phyloP scores from a whole-genome alignment of 2,113 vertebrate genomes.

The Ammodytes marinus region DNA sequence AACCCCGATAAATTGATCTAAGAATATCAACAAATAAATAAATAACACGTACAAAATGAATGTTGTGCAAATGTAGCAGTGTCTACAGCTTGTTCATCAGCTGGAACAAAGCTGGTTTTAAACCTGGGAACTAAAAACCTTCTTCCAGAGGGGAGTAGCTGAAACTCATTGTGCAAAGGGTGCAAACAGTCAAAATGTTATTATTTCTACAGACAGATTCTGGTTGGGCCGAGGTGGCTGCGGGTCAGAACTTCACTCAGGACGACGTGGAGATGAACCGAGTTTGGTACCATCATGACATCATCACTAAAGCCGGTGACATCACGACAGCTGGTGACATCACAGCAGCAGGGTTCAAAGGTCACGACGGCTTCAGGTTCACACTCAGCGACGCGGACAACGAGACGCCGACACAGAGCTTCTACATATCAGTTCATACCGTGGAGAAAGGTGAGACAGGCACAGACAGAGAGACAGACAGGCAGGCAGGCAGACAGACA shows the following conservation, averaged over 20 bases:
- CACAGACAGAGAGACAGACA: neutral
- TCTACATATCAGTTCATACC: conserved; percentile 74
- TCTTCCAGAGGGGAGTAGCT: too few species aligned
- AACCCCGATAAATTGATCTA: too few species aligned
- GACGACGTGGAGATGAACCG: conserved; percentile 83
- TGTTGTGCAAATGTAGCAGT: too few species aligned
- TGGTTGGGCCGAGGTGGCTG: conserved; percentile 68
- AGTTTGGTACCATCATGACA: conserved; percentile 77
- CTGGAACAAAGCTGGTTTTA: too few species aligned
- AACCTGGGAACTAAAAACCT: too few species aligned
- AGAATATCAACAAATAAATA: too few species aligned
- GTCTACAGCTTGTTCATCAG: too few species aligned
- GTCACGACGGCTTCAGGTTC: conserved; percentile 82
- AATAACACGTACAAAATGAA: too few species aligned
- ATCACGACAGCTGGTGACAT: conserved; percentile 10
- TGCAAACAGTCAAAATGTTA: too few species aligned
- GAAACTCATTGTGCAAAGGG: too few species aligned
- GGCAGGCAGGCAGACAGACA: neutral
- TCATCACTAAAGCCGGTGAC: too few species aligned
- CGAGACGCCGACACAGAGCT: conserved; percentile 68
- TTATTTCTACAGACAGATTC: conserved; percentile 64
- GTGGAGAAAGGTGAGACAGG: conserved; percentile 79
- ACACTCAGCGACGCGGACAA: conserved; percentile 80
- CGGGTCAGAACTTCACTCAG: conserved; percentile 83
- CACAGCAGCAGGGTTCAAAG: conserved; percentile 63